A percentile compares a stretch with the other conserved stretches of the same genome.
Conservation (phyloP, 2,888 invertebrate species). For the Sminthurinus aureus region DNA sequence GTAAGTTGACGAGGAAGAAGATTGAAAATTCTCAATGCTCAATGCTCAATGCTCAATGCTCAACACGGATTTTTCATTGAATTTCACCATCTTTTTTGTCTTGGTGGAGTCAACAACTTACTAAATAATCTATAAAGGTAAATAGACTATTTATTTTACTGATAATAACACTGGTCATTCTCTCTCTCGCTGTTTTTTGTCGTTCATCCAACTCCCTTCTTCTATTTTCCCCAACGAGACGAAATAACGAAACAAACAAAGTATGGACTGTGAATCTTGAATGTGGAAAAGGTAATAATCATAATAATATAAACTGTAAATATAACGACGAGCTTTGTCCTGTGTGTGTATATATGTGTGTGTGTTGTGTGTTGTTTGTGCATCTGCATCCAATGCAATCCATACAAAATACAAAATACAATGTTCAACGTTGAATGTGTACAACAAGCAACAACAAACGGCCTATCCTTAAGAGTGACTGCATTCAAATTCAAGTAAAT, state of each 20-base stretch:
- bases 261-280: not conserved
- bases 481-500: not conserved
- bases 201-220: not conserved
- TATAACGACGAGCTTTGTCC: not conserved
- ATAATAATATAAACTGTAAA: not conserved
- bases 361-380: not conserved
- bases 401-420: too few species aligned
- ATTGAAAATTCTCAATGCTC: not conserved
- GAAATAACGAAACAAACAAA: not conserved
- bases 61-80: too few species aligned
- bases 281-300: not conserved
- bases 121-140: not conserved
- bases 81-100: not conserved
- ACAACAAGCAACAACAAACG: not conserved
- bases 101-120: not conserved
- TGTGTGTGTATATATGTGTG: not conserved
- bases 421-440: too few species aligned
- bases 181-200: not conserved
- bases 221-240: not conserved
- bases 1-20: not conserved
- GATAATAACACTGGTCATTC: not conserved
- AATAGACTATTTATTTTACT: not conserved
- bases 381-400: not conserved
- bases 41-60: constrained; percentile 4
- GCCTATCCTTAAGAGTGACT: not conserved